phyloP scores from a whole-genome alignment of 64 coral and sea anemone genomes.

The Exaiptasia diaphana region DNA sequence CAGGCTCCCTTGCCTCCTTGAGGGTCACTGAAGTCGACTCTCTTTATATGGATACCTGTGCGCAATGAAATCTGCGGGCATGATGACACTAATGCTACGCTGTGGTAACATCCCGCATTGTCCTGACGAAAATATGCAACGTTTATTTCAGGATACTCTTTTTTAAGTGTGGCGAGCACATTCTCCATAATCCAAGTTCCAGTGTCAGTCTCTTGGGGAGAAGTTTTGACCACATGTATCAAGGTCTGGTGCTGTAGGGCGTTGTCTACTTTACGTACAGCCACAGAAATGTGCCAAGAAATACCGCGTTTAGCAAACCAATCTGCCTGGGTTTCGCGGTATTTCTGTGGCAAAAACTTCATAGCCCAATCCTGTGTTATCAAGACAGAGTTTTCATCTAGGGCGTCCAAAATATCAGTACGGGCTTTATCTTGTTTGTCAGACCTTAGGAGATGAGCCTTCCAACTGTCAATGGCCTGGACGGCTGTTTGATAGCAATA shows the following conservation, averaged over 20 bases:
- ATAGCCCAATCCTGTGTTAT: no score
- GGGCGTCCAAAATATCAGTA: neutral
- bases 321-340: neutral
- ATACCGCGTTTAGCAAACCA: no score
- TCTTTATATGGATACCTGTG: neutral
- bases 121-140: neutral
- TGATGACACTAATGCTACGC: neutral
- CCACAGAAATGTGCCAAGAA: no score
- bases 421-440: neutral
- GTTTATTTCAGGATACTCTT: no score
- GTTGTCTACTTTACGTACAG: neutral
- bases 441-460: constrained; percentile 8
- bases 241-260: neutral
- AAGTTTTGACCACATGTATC: neutral
- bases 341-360: neutral
- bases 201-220: neutral
- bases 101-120: neutral
- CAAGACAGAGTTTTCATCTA: neutral
- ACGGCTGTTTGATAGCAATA: neutral
- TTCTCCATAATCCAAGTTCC: neutral
- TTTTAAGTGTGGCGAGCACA: no score
- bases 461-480: neutral
- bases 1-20: neutral
- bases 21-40: neutral
- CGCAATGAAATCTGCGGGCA: neutral